phyloP scores from a whole-genome alignment of 2,888 invertebrate species.

The Drosophila greeni region DNA sequence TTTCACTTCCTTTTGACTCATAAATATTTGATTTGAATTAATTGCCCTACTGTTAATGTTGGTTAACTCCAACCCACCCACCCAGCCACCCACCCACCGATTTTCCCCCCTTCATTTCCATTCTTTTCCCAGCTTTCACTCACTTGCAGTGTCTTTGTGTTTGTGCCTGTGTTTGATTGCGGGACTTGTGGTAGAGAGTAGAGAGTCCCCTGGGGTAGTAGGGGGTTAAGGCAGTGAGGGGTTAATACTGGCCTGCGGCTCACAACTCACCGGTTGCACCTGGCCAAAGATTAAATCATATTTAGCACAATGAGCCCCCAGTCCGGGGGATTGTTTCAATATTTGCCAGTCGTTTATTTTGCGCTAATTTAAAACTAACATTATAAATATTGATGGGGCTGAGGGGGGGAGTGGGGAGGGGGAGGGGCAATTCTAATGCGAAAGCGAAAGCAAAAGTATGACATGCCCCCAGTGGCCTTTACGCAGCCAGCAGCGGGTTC shows the following conservation, averaged over 20 bases:
- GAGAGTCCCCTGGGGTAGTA: not conserved
- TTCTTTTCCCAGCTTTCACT: conserved; percentile 25
- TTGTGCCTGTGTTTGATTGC: conserved; percentile 32
- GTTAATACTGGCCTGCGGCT: conserved; percentile 10
- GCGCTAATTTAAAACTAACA: conserved; percentile 71
- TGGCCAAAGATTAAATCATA: conserved; percentile 40
- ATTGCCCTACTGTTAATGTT: conserved; percentile 23
- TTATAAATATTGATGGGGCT: conserved; percentile 68
- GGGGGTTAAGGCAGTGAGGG: conserved; percentile 9
- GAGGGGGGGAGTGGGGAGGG: not conserved
- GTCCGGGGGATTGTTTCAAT: conserved; percentile 43
- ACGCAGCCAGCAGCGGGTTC: conserved; percentile 45
- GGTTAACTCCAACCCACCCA: not conserved
- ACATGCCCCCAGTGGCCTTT: conserved; percentile 66
- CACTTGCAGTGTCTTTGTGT: conserved; percentile 1
- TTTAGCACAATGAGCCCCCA: conserved; percentile 34
- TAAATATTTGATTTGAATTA: conserved; percentile 32
- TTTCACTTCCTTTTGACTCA: not conserved
- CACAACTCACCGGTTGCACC: conserved; percentile 11
- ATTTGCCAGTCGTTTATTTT: conserved; percentile 63
- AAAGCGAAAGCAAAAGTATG: conserved; percentile 68
- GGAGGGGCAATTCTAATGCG: conserved; percentile 16
- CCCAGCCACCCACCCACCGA: not conserved
- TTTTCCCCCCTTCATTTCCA: not conserved
- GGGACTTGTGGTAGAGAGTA: conserved; percentile 32